Percentiles rank a stretch among this genome's conserved stretches.
Conservation (phyloP, 2,888 invertebrate genomes). For the Melieria picta region DNA sequence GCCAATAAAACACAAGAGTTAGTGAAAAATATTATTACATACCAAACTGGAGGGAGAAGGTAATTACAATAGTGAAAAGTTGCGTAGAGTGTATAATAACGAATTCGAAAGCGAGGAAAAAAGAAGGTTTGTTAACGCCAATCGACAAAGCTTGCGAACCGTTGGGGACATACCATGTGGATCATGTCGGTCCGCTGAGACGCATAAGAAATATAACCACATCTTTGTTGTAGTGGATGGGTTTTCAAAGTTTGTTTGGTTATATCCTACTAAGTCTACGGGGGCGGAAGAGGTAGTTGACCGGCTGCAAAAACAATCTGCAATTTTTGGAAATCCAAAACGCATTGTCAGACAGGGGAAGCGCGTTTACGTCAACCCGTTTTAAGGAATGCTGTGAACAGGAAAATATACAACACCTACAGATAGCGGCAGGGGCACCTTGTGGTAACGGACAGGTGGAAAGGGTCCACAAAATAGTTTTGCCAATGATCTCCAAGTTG, state of each 20-base stretch:
- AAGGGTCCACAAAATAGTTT: neutral
- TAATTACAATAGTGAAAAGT: neutral
- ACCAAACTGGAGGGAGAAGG: neutral
- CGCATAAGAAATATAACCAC: constrained; percentile 2
- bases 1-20: neutral
- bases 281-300: constrained; percentile 2
- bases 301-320: neutral
- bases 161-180: neutral
- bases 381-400: constrained; percentile 47
- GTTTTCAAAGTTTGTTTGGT: constrained; percentile 13
- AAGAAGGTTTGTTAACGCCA: constrained; percentile 11
- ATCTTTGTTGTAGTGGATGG: constrained; percentile 6
- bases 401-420: constrained; percentile 50
- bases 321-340: constrained; percentile 12
- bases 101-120: neutral
- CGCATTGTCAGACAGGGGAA: neutral
- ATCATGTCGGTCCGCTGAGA: constrained; percentile 16
- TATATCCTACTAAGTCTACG: constrained; percentile 13
- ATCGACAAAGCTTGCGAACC: constrained; percentile 16
- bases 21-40: neutral
- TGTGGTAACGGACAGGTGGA: no score
- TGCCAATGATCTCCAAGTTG: neutral
- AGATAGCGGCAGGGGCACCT: constrained; percentile 42
- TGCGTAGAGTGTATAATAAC: constrained; percentile 1
- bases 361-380: neutral